Base-by-base conservation (phyloP, 2,888 invertebrate species). In the Trimorus sp. region DNA sequence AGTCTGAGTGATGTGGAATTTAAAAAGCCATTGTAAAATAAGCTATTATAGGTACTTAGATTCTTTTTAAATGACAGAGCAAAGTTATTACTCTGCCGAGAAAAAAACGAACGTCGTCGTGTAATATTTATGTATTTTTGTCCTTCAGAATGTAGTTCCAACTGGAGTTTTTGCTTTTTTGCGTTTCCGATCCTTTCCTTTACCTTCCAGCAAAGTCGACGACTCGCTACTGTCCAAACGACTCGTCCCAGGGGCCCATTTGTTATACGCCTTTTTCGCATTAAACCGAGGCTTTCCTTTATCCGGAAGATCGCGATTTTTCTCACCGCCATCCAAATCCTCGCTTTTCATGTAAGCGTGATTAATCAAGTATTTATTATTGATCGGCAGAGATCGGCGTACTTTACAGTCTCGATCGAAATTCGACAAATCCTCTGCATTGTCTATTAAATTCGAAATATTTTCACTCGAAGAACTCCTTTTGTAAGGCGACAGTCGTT, bases 331-430 rank as follows among this genome's bases (percentile, higher is more conserved):
- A 12, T 68, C 68, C 26, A 14, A 54, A 69, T 56, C 63, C 0
- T 74, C 73, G 37, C 53, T 37, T 37, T 42, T 58, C 12, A 62
- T 37, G 15, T 11, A 37, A 45, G 7, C 0, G 37, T 70, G 42
- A 1, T 58, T 68, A 51, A 40, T 49, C 37, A 12, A 60, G 16
- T 66, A 42, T 49, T 68, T 69, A 14, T 56, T 83, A 14, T 76
- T 94, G 89, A 95, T 94, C 87, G 96, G 95, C 84, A 96, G 92
- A 5, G 95, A 95, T 79, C 94, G 93, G 56, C 95, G 93, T 77
- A 94, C 92, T 86, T 94, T 94, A 12, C 95, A 95, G 62, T 94
- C 94, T 84, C 95, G 93, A 66, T 93, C 92, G 95, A 96, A 96
- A 88, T 94, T 94, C 77, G 90, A 58, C 1, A 40, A 40, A 26